Conservation (phyloP, 2,888 invertebrate genomes). For the Autographa gamma region DNA sequence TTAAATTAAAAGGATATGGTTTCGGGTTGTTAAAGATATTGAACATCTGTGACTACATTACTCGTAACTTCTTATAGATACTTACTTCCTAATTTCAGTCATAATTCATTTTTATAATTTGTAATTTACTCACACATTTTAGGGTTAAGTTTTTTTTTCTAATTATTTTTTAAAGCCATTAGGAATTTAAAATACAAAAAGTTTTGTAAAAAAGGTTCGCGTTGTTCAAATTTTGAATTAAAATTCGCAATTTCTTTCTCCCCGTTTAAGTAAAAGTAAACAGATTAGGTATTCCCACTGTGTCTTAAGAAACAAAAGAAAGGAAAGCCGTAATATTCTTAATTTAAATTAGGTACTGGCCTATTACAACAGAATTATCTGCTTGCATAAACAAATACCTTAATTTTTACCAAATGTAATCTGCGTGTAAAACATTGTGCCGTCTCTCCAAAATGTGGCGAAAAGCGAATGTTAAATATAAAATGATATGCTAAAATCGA, state of each 20-base stretch:
- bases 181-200: neutral
- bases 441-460: neutral
- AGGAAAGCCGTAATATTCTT: neutral
- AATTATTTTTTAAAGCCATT: neutral
- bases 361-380: neutral
- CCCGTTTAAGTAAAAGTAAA: constrained; percentile 1
- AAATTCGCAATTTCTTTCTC: neutral
- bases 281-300: neutral
- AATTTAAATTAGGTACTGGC: constrained; percentile 4
- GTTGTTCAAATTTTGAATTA: neutral
- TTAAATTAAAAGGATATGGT: constrained; percentile 60
- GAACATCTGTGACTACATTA: constrained; percentile 58
- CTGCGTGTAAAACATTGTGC: neutral
- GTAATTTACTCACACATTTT: constrained; percentile 2
- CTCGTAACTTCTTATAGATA: constrained; percentile 27
- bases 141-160: constrained; percentile 14
- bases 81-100: constrained; percentile 22
- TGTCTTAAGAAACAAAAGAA: neutral
- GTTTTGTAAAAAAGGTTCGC: neutral
- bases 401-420: neutral
- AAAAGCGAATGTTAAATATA: neutral
- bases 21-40: constrained; percentile 59
- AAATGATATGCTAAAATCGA: neutral
- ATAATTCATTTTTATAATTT: constrained; percentile 18
- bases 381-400: neutral